Conservation (phyloP, 2,888 invertebrate genomes). For the Thysanoteuthis rhombus region DNA sequence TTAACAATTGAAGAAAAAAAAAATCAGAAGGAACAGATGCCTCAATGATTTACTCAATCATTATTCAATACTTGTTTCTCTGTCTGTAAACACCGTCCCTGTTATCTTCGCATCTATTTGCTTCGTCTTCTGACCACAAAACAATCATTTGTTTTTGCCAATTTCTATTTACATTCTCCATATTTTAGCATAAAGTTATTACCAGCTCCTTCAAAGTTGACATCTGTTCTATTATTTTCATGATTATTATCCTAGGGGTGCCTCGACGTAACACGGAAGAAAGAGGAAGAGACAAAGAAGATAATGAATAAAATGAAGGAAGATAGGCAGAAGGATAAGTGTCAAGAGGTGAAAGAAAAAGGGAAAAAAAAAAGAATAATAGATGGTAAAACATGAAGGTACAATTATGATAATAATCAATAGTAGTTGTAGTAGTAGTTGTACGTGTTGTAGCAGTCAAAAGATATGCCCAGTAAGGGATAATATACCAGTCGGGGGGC, state of each 20-base stretch:
- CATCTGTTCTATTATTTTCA: neutral
- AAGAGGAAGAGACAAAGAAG: neutral
- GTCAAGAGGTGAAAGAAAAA: neutral
- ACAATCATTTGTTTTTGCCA: neutral
- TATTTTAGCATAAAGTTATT: neutral
- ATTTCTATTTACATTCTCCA: constrained; percentile 12
- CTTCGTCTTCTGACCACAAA: neutral
- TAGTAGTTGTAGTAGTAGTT: too few relatives aligned
- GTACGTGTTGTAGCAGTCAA: too few relatives aligned
- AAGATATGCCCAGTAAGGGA: too few relatives aligned
- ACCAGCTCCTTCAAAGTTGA: neutral
- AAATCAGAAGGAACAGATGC: neutral
- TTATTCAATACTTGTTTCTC: neutral
- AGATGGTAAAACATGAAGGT: neutral
- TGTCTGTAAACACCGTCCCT: neutral
- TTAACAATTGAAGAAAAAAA: too few relatives aligned
- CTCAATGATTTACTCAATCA: neutral
- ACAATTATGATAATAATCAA: too few relatives aligned
- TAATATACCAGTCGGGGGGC: too few relatives aligned
- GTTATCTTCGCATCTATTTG: neutral
- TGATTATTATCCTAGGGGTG: too few relatives aligned
- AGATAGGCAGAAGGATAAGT: neutral
- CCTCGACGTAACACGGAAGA: too few relatives aligned
- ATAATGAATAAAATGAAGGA: neutral
- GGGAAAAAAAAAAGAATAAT: neutral